A percentile compares a stretch with the other conserved stretches of the same genome.
phyloP scores from a whole-genome alignment of 2,888 invertebrate species.

The Mythimna pallens region DNA sequence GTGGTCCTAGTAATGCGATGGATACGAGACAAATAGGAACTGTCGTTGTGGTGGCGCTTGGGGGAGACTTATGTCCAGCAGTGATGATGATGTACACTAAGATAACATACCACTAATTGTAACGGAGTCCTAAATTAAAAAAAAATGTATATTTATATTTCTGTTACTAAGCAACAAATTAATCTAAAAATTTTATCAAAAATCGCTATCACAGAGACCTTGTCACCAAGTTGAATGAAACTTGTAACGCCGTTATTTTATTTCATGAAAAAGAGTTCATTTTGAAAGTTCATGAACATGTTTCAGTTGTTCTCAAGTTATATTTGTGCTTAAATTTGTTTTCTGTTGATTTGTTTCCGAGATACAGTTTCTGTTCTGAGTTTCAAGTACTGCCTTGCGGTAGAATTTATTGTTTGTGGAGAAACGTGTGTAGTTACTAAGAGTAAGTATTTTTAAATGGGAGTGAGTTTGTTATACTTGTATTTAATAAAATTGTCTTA shows the following conservation, averaged over 20 bases:
- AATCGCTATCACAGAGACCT: slow-evolving; percentile 35
- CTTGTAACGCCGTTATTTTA: slow-evolving; percentile 61
- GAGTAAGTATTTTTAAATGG: slow-evolving; percentile 9
- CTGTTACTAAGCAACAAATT: background rate
- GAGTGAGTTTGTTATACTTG: background rate
- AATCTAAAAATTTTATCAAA: background rate
- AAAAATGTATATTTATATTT: background rate
- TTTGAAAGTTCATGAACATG: slow-evolving; percentile 63
- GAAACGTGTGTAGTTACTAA: background rate
- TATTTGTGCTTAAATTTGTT: slow-evolving; percentile 61
- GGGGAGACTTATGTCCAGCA: too few relatives aligned
- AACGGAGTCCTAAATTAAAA: too few relatives aligned
- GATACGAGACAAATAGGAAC: too few relatives aligned
- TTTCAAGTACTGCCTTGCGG: slow-evolving; percentile 36
- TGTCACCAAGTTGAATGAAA: slow-evolving; percentile 55
- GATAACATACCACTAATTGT: too few relatives aligned
- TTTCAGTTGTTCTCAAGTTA: slow-evolving; percentile 57
- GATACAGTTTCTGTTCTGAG: slow-evolving; percentile 48
- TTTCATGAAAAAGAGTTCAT: slow-evolving; percentile 66
- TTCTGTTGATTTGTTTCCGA: slow-evolving; percentile 54
- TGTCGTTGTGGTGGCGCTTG: too few relatives aligned
- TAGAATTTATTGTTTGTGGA: slow-evolving; percentile 25
- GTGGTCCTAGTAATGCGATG: too few relatives aligned
- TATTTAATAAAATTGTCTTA: background rate
- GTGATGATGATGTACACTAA: too few relatives aligned